Conservation (phyloP, 2,888 invertebrate species). For the Rhamphomyia laevipes region DNA sequence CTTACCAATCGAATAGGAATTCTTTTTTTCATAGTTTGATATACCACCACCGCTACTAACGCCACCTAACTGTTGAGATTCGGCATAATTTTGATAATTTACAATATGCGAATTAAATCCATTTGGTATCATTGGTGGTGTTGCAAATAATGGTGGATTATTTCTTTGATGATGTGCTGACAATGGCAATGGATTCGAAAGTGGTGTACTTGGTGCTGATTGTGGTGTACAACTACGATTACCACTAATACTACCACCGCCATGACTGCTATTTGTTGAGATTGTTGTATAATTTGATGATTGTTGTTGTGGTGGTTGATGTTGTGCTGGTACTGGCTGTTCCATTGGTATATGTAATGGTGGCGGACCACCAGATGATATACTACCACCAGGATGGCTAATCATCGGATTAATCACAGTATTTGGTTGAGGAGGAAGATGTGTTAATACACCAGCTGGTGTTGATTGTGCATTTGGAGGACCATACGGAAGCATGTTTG, state of each 20-base stretch:
- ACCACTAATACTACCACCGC: constrained; percentile 7
- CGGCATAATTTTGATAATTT: constrained; percentile 14
- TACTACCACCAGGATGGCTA: constrained; percentile 13
- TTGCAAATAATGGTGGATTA: constrained; percentile 33
- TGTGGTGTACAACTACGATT: constrained; percentile 24
- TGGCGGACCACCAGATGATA: constrained; percentile 19
- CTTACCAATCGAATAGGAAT: neutral
- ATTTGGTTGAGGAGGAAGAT: constrained; percentile 27
- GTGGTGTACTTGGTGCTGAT: constrained; percentile 37
- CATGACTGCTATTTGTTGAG: constrained; percentile 8
- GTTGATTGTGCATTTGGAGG: constrained; percentile 17
- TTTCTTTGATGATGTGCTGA: constrained; percentile 20
- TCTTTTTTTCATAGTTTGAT: constrained; percentile 5
- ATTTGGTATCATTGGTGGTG: constrained; percentile 31
- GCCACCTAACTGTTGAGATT: constrained; percentile 8
- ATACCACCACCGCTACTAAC: constrained; percentile 16
- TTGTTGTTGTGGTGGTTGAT: constrained; percentile 18
- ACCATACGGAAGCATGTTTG: constrained; percentile 34
- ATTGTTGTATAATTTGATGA: neutral
- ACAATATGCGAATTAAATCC: constrained; percentile 23
- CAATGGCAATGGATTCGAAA: constrained; percentile 20
- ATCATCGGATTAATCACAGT: constrained; percentile 31
- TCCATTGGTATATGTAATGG: constrained; percentile 7
- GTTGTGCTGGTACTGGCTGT: constrained; percentile 17
- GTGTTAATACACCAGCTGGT: constrained; percentile 23